Base-by-base conservation (phyloP, 2,888 invertebrate genomes). In the Alviniconcha strummeri region DNA sequence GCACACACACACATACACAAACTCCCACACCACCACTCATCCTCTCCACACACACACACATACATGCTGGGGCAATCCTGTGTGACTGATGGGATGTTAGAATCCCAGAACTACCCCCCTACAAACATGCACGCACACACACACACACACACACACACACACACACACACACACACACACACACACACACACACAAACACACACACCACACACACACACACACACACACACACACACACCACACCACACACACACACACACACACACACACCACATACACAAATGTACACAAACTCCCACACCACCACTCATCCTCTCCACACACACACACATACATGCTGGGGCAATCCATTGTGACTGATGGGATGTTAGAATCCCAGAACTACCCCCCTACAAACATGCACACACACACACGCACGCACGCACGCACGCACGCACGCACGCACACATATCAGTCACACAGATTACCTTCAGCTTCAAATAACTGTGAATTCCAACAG, bases 401-500 rank as follows among this genome's bases (percentile, higher is more conserved):
- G 11, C 60, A 60, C 60, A 60, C 55, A 11, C 52, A 54, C 54
- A 54, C 11, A 77, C n/a, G 56, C 56, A 77, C 9, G 17, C n/a
- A 77, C 11, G 56, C n/a, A 57, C n/a, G 56, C 13, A 57, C 55
- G 17, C 9, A 57, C 55, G 56, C 15, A 56, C n/a, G 17, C 15
- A n/a, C 19, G 17, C 6, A 15, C n/a, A 36, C 36, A 36, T 36
- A 36, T 36, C 36, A 36, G 36, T 3, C 36, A 36, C 11, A 5
- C 56, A 55, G 5, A 17, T 60, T 81, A 81, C 81, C 81, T 81
- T 81, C 17, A 81, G 64, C 52, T 64, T 81, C 74, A 81, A 17
- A 54, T 74, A 81, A 6, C 52, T 72, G 4, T 57, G 7, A 64
- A 81, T 81, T 15, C 81, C 81, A 64, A 81, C 17, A 13, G 75